A percentile compares a stretch with the other conserved stretches of the same genome.
phyloP scores from a whole-genome alignment of 2,797 vertebrate species.

The Linurgus olivaceus region DNA sequence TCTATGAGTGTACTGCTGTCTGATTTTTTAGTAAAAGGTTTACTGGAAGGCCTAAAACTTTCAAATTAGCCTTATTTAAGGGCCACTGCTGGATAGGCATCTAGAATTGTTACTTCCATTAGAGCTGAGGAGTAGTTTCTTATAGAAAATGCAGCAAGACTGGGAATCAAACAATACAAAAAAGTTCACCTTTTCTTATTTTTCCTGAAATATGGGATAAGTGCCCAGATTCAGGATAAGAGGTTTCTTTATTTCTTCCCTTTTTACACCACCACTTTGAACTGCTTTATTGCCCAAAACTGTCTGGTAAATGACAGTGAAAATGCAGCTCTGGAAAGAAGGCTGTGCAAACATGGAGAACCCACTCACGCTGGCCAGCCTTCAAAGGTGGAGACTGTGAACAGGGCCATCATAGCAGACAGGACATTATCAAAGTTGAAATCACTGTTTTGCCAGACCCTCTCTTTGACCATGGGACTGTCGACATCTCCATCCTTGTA shows the following conservation, averaged over 20 bases:
- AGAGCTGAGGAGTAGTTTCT: background rate
- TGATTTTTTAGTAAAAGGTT: background rate
- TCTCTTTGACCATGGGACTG: constrained; percentile 88
- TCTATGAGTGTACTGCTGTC: background rate
- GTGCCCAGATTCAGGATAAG: background rate
- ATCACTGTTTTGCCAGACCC: constrained; percentile 95
- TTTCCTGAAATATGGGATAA: background rate
- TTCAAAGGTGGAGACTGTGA: constrained; percentile 98
- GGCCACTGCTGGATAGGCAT: background rate
- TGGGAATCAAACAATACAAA: background rate
- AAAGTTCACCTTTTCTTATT: background rate
- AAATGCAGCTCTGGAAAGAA: background rate
- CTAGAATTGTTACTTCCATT: background rate
- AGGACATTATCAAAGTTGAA: constrained; percentile 99
- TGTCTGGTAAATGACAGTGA: background rate
- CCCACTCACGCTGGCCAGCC: constrained; percentile 97
- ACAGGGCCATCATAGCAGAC: constrained; percentile 98
- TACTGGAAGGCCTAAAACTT: background rate
- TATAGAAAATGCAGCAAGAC: background rate
- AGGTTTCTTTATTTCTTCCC: background rate
- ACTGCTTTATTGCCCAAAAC: background rate
- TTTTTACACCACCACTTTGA: background rate
- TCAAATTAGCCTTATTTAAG: background rate
- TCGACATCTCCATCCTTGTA: constrained; percentile 98
- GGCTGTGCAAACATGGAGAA: background rate